Base-by-base conservation (phyloP, 2,888 invertebrate species). In the Luperina testacea region DNA sequence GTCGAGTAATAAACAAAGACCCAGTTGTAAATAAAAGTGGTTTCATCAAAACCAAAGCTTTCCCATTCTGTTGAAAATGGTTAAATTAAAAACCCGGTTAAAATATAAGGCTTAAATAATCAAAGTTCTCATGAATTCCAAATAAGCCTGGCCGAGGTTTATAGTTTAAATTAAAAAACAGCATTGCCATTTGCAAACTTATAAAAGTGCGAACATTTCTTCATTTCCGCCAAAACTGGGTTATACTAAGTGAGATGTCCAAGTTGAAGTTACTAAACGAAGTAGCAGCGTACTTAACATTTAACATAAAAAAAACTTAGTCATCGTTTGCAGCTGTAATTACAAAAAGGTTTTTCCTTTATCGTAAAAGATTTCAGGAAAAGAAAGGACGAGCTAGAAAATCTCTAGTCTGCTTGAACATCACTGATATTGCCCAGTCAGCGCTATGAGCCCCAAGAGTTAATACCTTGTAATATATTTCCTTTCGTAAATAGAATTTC, bases 161-260 rank as follows among this genome's bases (percentile, higher is more conserved):
- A 27, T 11, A 59, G 51, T 51, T 51, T 51, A 51, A 51, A 17
- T 7, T 7, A 7, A 17, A 61, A 72, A 75, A 64, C 9, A 13
- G 0, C 6, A 69, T 64, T 75, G n/a, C 38, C 59, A 83, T 72
- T 79, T 42, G 24, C 15, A 72, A 70, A 42, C 13, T 57, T 65
- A 38, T 17, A 38, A 69, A 69, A 70, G 7, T 27, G 51, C 32
- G 4, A 32, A 67, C n/a, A 67, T 71, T 80, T 74, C 67, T 74
- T 76, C 20, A 63, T 24, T 53, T 63, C n/a, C 15, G 9, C 72
- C 53, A 65, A 84, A 84, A 84, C 51, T 71, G 45, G 63, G 53
- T 80, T 80, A 73, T 15, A 71, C 57, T 73, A 73, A 80, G 73
- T 53, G 53, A 74, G 61, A 76, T 64, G 67, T 77, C 80, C 61